Conservation (phyloP, 2,113 vertebrate genomes). For the Rhinoderma darwinii region DNA sequence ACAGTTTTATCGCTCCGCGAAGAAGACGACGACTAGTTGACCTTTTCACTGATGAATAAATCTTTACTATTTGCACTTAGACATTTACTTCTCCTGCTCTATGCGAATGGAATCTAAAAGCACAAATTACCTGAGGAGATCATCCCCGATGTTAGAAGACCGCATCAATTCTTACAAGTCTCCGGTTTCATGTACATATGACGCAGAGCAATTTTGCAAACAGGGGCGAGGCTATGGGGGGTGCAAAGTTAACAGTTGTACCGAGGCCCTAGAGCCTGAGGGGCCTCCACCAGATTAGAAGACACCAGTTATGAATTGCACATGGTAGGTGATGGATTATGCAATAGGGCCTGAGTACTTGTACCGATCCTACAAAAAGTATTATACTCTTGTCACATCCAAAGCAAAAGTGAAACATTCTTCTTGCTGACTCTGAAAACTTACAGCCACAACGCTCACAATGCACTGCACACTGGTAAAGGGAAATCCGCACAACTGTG, state of each 20-base stretch:
- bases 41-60: slow-evolving; percentile 34
- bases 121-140: background rate
- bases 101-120: background rate
- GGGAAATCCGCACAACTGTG: background rate
- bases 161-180: too few species aligned
- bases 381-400: background rate
- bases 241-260: background rate
- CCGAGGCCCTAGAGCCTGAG: too few species aligned
- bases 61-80: background rate
- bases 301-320: too few species aligned
- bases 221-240: too few species aligned
- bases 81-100: background rate
- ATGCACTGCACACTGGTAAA: background rate
- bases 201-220: too few species aligned
- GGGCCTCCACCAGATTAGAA: too few species aligned
- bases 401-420: too few species aligned
- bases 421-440: too few species aligned
- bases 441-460: background rate
- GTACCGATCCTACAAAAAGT: too few species aligned
- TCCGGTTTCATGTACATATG: too few species aligned
- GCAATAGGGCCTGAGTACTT: too few species aligned
- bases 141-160: background rate
- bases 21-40: slow-evolving; percentile 12
- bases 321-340: too few species aligned
- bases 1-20: background rate